Evolutionary conservation across 2,797 vertebrate species (phyloP), one percentile per base, ranked within the genome.

Genomic region (Psittacula derbiana): DNA sequence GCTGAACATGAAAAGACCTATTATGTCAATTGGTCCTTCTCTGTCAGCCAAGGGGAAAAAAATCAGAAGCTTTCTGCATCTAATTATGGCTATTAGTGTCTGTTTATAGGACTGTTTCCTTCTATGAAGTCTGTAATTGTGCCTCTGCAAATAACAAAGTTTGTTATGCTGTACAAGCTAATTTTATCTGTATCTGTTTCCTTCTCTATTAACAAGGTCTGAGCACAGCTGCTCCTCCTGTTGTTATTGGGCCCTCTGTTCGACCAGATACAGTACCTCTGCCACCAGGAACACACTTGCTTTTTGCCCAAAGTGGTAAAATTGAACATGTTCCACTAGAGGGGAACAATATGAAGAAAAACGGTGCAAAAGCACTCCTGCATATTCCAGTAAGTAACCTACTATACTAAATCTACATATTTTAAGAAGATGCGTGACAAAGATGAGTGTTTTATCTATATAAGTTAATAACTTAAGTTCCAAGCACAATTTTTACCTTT

Each of bases 241-340:
- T 97, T 93, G 96, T 97, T 76, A 86, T 98, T 14, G 97, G 99
- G 53, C 99, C 99, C 53, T 97, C 96, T 1, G 96, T 98, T 73
- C 98, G 98, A 66, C 98, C 99, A 1, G 98, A 98, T 9, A 97
- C 99, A 4, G 92, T 98, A 50, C 98, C 98, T 21, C 94, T 98
- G 60, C 98, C 98, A 0, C 97, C 98, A 8, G 99, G 99, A 86
- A 99, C 99, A 0, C 98, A 99, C 96, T 97, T 99, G 91, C 97
- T 99, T 71, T 99, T 98, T 92, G 98, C 99, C 52, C 99, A 99
- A 95, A 99, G 98, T 12, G 99, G 99, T 75, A 98, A 98, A 95
- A 99, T 99, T 38, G 99, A 99, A 71, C 98, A 98, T 16, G 85
- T 99, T 50, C 99, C 99, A 0, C 87, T 99, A 71, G 98, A 98